A percentile compares a stretch with the other conserved stretches of the same genome.
phyloP scores from a whole-genome alignment of 2,888 invertebrate genomes.

The Hirtodrosophila confusa region DNA sequence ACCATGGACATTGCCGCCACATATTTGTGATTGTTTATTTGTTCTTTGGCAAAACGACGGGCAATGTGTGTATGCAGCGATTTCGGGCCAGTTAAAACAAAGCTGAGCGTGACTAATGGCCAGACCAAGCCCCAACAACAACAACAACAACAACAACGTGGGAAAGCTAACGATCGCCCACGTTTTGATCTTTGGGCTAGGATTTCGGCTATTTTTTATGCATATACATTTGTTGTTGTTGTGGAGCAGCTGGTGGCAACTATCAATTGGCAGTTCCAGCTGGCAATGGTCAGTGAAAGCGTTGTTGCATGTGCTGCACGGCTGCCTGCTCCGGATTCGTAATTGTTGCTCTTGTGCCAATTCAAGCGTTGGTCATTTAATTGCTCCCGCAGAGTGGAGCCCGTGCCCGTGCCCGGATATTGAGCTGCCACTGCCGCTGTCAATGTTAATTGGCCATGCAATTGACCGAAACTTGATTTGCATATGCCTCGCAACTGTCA shows the following conservation, averaged over 20 bases:
- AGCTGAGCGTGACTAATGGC: conserved; percentile 61
- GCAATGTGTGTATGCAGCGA: conserved; percentile 34
- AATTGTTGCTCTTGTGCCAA: conserved; percentile 68
- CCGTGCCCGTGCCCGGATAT: conserved; percentile 61
- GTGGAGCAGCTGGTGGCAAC: conserved; percentile 3
- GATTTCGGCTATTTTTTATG: conserved; percentile 21
- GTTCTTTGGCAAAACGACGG: conserved; percentile 42
- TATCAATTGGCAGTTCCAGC: conserved; percentile 4
- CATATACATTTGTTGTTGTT: not conserved
- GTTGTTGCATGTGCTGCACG: conserved; percentile 44
- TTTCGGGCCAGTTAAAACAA: conserved; percentile 44
- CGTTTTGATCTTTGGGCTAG: conserved; percentile 50
- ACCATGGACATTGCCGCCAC: conserved; percentile 26
- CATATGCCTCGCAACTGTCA: conserved; percentile 50
- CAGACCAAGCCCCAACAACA: conserved; percentile 57
- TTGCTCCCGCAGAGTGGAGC: conserved; percentile 44
- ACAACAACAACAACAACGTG: conserved; percentile 53
- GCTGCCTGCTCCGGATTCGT: conserved; percentile 73
- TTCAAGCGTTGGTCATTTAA: conserved; percentile 61
- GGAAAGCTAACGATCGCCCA: conserved; percentile 54
- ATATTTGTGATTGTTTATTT: conserved; percentile 51
- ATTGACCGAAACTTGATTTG: conserved; percentile 68
- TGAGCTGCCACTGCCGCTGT: conserved; percentile 35
- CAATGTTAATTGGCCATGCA: conserved; percentile 53
- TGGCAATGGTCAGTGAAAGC: conserved; percentile 52